These are phyloP conservation scores for Pammene aurita DNA, from an alignment of 2,888 invertebrate species.

Conservation along the genomic window DNA sequence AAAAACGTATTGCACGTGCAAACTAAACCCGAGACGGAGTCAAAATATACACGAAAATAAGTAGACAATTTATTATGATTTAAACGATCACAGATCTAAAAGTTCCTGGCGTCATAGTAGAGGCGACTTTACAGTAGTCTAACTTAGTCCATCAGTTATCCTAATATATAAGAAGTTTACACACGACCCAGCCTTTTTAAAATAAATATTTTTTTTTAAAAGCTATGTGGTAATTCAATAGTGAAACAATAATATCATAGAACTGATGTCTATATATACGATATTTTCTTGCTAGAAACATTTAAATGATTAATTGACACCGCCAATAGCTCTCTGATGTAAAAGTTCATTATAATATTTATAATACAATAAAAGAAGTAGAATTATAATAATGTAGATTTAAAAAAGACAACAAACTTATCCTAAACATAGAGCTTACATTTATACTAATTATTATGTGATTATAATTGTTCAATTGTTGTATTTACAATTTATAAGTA, in stretches of 20 bases:
- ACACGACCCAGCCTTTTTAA: constrained; percentile 71
- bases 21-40: constrained; percentile 20
- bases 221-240: constrained; percentile 42
- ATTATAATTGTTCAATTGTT: constrained; percentile 53
- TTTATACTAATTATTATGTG: constrained; percentile 50
- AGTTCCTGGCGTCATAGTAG: constrained; percentile 14
- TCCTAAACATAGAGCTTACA: constrained; percentile 42
- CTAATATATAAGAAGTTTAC: constrained; percentile 53
- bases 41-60: constrained; percentile 26
- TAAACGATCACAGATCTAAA: constrained; percentile 41
- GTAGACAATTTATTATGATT: constrained; percentile 35
- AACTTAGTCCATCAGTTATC: constrained; percentile 37
- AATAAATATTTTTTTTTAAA: constrained; percentile 34
- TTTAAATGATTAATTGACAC: too few species aligned
- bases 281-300: too few species aligned
- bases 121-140: neutral
- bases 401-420: constrained; percentile 45
- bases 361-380: constrained; percentile 28
- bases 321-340: constrained; percentile 27
- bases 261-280: too few species aligned
- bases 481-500: constrained; percentile 68
- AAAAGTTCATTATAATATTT: constrained; percentile 21
- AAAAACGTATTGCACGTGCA: constrained; percentile 39
- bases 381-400: constrained; percentile 33
- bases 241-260: neutral